These are phyloP conservation scores for Halesus radiatus DNA, from an alignment of 1,140 invertebrate genomes.

Conservation along the genomic window DNA sequence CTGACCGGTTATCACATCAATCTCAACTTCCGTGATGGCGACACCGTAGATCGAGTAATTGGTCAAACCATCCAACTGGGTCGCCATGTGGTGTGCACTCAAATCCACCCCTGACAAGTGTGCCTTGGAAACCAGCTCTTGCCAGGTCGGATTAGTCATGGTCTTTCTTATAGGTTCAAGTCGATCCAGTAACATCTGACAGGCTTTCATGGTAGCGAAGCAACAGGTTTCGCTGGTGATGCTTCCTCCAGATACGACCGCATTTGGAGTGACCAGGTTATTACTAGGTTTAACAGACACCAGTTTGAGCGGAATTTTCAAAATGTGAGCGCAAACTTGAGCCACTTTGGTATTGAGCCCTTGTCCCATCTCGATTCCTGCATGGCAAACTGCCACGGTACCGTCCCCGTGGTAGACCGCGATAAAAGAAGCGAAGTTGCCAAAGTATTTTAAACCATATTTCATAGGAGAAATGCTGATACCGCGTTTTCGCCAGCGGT, in stretches of 20 bases:
- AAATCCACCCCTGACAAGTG: slow-evolving; percentile 72
- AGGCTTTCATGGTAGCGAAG: slow-evolving; percentile 77
- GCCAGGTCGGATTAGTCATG: slow-evolving; percentile 73
- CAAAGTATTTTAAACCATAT: slow-evolving; percentile 73
- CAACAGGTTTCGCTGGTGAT: slow-evolving; percentile 66
- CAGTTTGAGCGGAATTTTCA: slow-evolving; percentile 79
- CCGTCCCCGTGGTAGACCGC: slow-evolving; percentile 84
- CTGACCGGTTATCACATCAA: slow-evolving; percentile 85
- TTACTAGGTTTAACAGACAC: slow-evolving; percentile 79
- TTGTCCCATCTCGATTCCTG: slow-evolving; percentile 89
- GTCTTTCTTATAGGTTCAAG: slow-evolving; percentile 73
- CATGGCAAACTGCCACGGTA: slow-evolving; percentile 81
- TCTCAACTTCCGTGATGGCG: slow-evolving; percentile 77
- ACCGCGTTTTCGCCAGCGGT: slow-evolving; percentile 85
- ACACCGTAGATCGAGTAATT: slow-evolving; percentile 76
- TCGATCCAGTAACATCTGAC: slow-evolving; percentile 74
- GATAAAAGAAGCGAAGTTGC: slow-evolving; percentile 76
- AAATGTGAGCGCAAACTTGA: slow-evolving; percentile 80
- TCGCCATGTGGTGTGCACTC: slow-evolving; percentile 76
- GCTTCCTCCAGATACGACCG: slow-evolving; percentile 76
- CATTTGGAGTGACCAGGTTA: slow-evolving; percentile 76
- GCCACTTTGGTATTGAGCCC: slow-evolving; percentile 84
- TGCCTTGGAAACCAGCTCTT: slow-evolving; percentile 72
- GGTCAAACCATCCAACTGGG: slow-evolving; percentile 68
- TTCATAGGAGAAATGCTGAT: slow-evolving; percentile 78